These are phyloP conservation scores for Lytechinus pictus DNA, from an alignment of 35 echinoderm and acorn worm species.

Conservation along the genomic window DNA sequence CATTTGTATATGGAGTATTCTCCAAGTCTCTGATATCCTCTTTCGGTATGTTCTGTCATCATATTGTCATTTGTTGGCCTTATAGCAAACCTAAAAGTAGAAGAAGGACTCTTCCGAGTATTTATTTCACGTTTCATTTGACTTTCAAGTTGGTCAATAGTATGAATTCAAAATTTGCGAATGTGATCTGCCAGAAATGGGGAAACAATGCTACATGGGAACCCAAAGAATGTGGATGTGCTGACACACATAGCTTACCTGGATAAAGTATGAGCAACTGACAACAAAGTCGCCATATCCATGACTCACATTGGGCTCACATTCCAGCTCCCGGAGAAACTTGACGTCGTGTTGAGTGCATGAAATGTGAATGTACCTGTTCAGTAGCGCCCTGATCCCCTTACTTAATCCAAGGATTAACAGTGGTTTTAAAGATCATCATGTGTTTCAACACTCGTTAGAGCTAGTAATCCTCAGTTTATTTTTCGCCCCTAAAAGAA, in stretches of 20 bases:
- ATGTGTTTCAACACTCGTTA: background rate
- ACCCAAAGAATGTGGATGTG: background rate
- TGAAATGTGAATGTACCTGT: background rate
- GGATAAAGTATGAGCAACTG: background rate
- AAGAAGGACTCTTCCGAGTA: too few relatives aligned
- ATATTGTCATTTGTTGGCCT: too few relatives aligned
- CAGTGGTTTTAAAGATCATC: slow-evolving; percentile 12
- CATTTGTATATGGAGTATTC: too few relatives aligned
- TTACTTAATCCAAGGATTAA: background rate
- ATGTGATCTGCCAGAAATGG: background rate
- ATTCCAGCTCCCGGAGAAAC: background rate
- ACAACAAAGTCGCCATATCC: background rate
- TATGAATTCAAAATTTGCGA: too few relatives aligned
- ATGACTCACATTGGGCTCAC: background rate
- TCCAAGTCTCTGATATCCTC: too few relatives aligned
- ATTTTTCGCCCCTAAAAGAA: background rate
- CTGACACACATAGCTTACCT: background rate
- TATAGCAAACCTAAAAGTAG: too few relatives aligned
- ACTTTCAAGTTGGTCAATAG: too few relatives aligned
- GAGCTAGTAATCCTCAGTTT: background rate
- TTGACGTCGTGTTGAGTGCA: background rate
- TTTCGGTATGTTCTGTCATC: too few relatives aligned
- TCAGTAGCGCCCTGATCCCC: background rate
- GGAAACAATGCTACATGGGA: background rate
- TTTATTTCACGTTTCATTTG: too few relatives aligned